A percentile compares a stretch with the other conserved stretches of the same genome.
phyloP scores from a whole-genome alignment of 2,797 vertebrate genomes.

The Cuniculus paca region DNA sequence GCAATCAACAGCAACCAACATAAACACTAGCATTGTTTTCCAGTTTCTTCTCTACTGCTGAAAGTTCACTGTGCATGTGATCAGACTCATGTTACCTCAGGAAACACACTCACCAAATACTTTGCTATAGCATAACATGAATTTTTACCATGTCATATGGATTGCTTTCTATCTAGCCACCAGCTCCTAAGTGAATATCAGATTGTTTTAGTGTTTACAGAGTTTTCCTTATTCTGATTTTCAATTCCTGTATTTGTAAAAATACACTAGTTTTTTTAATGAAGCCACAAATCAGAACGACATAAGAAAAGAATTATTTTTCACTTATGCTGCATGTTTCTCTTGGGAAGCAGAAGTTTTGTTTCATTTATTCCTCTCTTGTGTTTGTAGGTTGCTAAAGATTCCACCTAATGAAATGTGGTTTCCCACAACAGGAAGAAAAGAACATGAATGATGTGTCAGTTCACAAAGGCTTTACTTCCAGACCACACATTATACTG shows the following conservation, averaged over 20 bases:
- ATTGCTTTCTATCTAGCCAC: neutral
- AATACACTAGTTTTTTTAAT: neutral
- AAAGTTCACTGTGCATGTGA: neutral
- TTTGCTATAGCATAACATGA: neutral
- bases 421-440: neutral
- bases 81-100: neutral
- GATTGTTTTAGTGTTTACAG: neutral
- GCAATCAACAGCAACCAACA: neutral
- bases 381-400: neutral
- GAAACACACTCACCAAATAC: neutral
- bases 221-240: neutral
- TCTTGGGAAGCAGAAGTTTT: neutral
- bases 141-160: neutral
- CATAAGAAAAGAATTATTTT: neutral
- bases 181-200: neutral
- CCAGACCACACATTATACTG: neutral
- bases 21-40: neutral
- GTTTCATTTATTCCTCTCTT: neutral
- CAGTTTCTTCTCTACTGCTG: neutral
- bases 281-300: neutral
- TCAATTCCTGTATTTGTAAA: neutral
- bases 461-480: neutral
- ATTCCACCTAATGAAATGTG: neutral
- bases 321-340: neutral
- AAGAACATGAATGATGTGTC: neutral